Evolutionary conservation across 2,113 vertebrate genomes (phyloP).

Genomic region (Silurus meridionalis): DNA sequence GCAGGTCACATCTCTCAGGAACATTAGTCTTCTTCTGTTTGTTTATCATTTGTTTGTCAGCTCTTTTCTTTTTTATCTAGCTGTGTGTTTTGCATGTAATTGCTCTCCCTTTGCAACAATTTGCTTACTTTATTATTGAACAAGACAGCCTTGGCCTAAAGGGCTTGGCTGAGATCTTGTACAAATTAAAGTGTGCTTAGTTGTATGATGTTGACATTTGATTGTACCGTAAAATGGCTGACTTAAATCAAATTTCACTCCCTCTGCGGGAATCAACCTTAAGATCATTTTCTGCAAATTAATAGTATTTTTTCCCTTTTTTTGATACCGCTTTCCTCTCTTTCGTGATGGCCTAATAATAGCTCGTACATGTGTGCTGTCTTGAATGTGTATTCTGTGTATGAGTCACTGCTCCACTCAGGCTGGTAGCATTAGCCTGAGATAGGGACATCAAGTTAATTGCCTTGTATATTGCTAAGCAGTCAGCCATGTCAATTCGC

Average conservation of each 20-base stretch:
- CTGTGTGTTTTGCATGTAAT: conserved; percentile 52
- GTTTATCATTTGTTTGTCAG: conserved; percentile 50
- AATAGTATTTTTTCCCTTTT: neutral
- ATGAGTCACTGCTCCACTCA: conserved; percentile 39
- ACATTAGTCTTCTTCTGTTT: conserved; percentile 43
- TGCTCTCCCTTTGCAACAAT: conserved; percentile 32
- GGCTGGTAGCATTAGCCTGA: conserved; percentile 49
- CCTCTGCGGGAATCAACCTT: conserved; percentile 19
- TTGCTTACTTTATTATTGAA: conserved; percentile 47
- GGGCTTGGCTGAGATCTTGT: conserved; percentile 31
- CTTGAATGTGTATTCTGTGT: conserved; percentile 30
- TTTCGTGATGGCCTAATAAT: conserved; percentile 1
- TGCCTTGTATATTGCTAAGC: conserved; percentile 57
- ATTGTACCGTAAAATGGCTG: conserved; percentile 14
- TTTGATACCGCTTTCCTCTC: neutral
- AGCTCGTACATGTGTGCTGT: conserved; percentile 18
- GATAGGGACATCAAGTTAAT: conserved; percentile 57
- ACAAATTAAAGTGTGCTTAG: conserved; percentile 42
- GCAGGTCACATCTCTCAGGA: conserved; percentile 38
- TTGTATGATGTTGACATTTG: conserved; percentile 20
- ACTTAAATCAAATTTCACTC: conserved; percentile 29
- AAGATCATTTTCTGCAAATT: conserved; percentile 29
- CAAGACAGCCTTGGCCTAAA: conserved; percentile 44
- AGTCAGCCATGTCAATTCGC: conserved; percentile 57
- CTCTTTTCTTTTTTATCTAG: conserved; percentile 33